Percentiles rank a stretch among this genome's conserved stretches.
These are phyloP conservation scores for Sylvietta virens DNA, from an alignment of 2,113 vertebrate genomes.

Conservation along the genomic window DNA sequence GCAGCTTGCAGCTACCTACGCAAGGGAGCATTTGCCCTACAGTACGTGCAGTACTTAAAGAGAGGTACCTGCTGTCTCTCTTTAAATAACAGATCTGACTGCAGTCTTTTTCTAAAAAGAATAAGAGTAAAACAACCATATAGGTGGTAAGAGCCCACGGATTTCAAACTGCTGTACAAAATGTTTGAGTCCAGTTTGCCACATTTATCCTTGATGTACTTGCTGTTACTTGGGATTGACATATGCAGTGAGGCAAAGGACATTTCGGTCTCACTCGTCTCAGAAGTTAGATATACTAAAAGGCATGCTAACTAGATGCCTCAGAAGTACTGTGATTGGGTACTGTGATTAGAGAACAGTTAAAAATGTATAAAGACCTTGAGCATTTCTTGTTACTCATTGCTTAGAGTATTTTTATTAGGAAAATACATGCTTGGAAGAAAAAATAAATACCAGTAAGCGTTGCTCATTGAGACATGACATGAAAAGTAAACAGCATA, in stretches of 20 bases:
- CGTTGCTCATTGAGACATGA: neutral
- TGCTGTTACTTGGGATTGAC: neutral
- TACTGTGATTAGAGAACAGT: neutral
- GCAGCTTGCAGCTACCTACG: neutral
- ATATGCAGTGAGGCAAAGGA: neutral
- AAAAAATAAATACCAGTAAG: neutral
- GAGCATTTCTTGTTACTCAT: neutral
- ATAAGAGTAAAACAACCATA: neutral
- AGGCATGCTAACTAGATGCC: neutral
- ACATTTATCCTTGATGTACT: neutral
- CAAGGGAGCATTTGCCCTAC: neutral
- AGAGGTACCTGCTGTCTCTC: neutral
- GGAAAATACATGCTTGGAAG: neutral
- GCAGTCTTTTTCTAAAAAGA: neutral
- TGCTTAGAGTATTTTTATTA: neutral
- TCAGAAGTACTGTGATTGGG: neutral
- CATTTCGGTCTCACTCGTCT: neutral
- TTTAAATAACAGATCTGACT: neutral
- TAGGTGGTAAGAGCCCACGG: neutral
- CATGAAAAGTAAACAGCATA: neutral
- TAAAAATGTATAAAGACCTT: neutral
- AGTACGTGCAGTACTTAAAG: neutral
- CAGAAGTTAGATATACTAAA: neutral
- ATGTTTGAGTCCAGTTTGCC: neutral
- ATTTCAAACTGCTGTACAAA: neutral